Conservation (phyloP, 2,797 vertebrate species). For the Macropodus opercularis region DNA sequence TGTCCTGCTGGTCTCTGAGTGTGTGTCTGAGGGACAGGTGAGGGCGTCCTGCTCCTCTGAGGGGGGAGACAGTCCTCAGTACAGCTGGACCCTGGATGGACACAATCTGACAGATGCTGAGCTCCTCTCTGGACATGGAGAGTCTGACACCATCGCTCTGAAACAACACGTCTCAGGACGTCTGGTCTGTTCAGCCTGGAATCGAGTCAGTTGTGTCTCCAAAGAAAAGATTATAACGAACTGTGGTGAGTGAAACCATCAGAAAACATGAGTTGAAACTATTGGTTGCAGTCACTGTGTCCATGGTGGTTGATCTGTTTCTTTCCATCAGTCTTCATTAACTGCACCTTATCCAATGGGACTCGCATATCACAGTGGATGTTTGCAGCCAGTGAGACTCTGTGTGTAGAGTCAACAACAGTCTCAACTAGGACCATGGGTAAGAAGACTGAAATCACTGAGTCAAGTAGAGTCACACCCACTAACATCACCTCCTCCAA, state of each 20-base stretch:
- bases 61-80: constrained; percentile 55
- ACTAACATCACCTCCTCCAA: too few relatives aligned
- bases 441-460: too few relatives aligned
- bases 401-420: too few relatives aligned
- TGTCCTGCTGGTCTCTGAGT: constrained; percentile 36
- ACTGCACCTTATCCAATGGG: constrained; percentile 35
- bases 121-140: not conserved
- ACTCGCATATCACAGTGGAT: constrained; percentile 42
- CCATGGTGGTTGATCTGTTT: not conserved
- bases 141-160: constrained; percentile 40
- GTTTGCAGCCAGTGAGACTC: constrained; percentile 6
- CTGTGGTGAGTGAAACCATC: constrained; percentile 49
- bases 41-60: constrained; percentile 40
- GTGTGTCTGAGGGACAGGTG: constrained; percentile 58
- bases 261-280: not conserved
- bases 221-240: rapidly evolving
- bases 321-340: constrained; percentile 13
- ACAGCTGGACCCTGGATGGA: constrained; percentile 63
- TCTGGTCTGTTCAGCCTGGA: constrained; percentile 59
- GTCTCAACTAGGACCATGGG: too few relatives aligned
- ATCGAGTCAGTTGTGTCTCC: not conserved
- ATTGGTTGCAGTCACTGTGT: not conserved
- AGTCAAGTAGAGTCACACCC: too few relatives aligned
- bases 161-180: constrained; percentile 19
- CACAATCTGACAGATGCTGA: constrained; percentile 37